phyloP scores from a whole-genome alignment of 1,140 invertebrate species.

The Callitettix versicolor region DNA sequence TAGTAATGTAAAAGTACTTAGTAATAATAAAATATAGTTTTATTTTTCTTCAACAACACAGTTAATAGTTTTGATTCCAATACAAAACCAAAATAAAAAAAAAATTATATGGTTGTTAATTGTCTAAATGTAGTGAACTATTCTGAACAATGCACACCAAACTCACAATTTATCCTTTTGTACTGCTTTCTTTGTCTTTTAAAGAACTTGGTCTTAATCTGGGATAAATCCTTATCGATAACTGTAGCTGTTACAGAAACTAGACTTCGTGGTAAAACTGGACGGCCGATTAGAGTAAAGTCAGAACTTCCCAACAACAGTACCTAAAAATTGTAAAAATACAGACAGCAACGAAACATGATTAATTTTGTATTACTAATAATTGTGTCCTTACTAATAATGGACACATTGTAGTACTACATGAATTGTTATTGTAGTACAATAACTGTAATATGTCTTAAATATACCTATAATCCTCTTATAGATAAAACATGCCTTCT shows the following conservation, averaged over 20 bases:
- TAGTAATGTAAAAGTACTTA: no score
- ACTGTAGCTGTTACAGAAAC: constrained; percentile 74
- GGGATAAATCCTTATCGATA: constrained; percentile 79
- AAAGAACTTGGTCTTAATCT: constrained; percentile 51
- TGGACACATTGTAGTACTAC: background rate
- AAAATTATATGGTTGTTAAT: no score
- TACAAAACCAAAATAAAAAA: no score
- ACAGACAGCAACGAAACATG: background rate
- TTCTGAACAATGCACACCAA: no score
- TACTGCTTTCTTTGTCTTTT: constrained; percentile 25
- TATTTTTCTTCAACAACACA: no score
- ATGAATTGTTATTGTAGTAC: background rate
- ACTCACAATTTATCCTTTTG: constrained; percentile 24
- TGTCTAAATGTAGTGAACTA: no score
- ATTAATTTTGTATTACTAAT: background rate
- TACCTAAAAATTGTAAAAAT: constrained; percentile 35
- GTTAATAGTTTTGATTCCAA: no score
- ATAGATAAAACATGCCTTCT: no score
- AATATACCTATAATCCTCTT: no score
- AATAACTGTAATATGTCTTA: background rate
- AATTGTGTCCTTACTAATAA: background rate
- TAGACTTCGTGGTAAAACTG: constrained; percentile 61
- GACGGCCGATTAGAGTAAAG: constrained; percentile 75
- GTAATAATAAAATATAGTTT: no score
- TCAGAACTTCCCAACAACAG: constrained; percentile 71